Evolutionary conservation across 2,797 vertebrate genomes (phyloP).

Genomic region (Clamator glandarius): DNA sequence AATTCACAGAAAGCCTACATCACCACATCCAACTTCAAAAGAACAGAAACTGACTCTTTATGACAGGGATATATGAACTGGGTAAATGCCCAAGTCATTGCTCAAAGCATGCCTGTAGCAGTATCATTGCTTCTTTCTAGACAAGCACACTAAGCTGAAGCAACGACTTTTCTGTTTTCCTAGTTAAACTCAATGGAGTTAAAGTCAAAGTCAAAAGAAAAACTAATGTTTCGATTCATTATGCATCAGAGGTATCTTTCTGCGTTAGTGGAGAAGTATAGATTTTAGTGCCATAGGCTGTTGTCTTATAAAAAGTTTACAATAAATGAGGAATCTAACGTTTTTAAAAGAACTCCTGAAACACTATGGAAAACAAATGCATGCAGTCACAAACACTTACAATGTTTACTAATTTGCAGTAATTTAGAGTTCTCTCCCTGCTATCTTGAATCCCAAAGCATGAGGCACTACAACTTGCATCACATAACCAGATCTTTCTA

Average conservation of each 20-base stretch:
- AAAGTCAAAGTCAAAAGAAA: constrained; percentile 71
- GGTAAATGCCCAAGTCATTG: constrained; percentile 57
- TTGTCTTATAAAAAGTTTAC: background rate
- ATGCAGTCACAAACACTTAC: background rate
- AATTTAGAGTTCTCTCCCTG: background rate
- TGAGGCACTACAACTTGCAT: background rate
- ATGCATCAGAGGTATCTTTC: background rate
- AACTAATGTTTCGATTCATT: constrained; percentile 39
- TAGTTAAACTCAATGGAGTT: constrained; percentile 56
- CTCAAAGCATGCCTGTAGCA: constrained; percentile 66
- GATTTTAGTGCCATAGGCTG: background rate
- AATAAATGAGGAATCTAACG: background rate
- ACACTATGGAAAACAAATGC: background rate
- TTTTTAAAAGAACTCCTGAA: background rate
- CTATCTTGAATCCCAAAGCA: background rate
- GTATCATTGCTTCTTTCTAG: constrained; percentile 23
- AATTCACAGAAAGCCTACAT: constrained; percentile 39
- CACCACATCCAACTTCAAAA: constrained; percentile 43
- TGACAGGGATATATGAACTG: constrained; percentile 60
- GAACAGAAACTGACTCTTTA: constrained; percentile 58
- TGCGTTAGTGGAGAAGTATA: background rate
- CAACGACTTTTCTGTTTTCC: constrained; percentile 55
- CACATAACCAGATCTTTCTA: background rate
- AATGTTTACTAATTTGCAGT: background rate
- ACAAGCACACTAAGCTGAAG: constrained; percentile 30